These are phyloP conservation scores for Exephanes ischioxanthus DNA, from an alignment of 2,888 invertebrate genomes.

Conservation along the genomic window DNA sequence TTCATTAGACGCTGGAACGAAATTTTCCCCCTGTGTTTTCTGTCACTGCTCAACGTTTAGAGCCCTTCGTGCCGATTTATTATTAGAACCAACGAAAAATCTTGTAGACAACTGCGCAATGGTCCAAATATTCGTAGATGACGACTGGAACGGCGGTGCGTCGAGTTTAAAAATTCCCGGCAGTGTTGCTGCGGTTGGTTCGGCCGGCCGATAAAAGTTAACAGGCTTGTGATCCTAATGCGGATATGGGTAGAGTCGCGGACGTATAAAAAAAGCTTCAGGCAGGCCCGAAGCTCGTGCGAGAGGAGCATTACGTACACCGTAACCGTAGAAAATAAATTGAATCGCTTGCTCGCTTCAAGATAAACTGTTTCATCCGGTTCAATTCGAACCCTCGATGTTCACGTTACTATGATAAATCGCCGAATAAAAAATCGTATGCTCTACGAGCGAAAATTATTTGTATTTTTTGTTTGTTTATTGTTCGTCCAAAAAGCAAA, in stretches of 20 bases:
- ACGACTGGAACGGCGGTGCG: not conserved
- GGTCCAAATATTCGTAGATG: not conserved
- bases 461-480: constrained; percentile 1
- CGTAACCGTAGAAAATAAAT: constrained; percentile 79
- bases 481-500: not conserved
- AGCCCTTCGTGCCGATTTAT: not conserved
- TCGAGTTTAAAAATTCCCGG: not conserved
- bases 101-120: not conserved
- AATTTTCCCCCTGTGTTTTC: no score
- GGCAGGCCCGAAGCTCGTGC: constrained; percentile 55
- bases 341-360: constrained; percentile 82
- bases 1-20: no score
- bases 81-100: constrained; percentile 20
- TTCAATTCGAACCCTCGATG: constrained; percentile 80
- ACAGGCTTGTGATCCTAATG: constrained; percentile 56
- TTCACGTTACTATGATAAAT: constrained; percentile 72
- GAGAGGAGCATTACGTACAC: constrained; percentile 58
- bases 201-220: constrained; percentile 40
- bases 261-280: constrained; percentile 58
- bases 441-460: constrained; percentile 14
- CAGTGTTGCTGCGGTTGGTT: not conserved
- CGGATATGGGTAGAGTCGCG: constrained; percentile 56
- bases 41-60: not conserved
- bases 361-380: constrained; percentile 83
- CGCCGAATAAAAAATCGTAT: constrained; percentile 71